Percentiles rank a stretch among this genome's conserved stretches.
These are phyloP conservation scores for Scomberomorus guttatus DNA, from an alignment of 2,797 vertebrate species.

Conservation along the genomic window DNA sequence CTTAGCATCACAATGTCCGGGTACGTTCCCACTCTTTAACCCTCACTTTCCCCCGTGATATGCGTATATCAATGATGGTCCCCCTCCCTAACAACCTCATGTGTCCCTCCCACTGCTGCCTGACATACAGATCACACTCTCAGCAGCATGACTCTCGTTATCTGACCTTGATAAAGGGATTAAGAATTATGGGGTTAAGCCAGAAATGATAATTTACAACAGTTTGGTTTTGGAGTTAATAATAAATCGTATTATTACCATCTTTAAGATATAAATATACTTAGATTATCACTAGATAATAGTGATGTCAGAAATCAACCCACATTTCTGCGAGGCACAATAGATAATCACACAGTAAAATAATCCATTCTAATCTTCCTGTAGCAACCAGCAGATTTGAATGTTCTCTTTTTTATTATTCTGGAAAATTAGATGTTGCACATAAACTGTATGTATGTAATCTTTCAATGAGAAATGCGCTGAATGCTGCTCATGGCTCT, in stretches of 20 bases:
- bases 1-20: conserved; percentile 82
- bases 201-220: neutral
- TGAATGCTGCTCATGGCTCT: neutral
- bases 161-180: conserved; percentile 22
- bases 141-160: conserved; percentile 9
- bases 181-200: neutral
- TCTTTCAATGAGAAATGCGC: neutral
- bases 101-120: conserved; percentile 51
- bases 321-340: neutral
- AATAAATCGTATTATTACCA: neutral
- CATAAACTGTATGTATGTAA: neutral
- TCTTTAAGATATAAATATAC: neutral
- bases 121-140: conserved; percentile 37
- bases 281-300: neutral
- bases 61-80: conserved; percentile 77
- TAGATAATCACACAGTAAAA: neutral
- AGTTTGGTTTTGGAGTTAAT: neutral
- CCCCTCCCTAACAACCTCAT: conserved; percentile 54
- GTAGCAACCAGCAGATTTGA: neutral
- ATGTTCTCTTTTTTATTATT: conserved; percentile 6
- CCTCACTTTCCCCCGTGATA: conserved; percentile 77
- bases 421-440: neutral
- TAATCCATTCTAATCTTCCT: conserved; percentile 18
- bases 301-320: neutral
- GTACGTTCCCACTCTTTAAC: conserved; percentile 77